phyloP scores from a whole-genome alignment of 64 coral and sea anemone genomes.

The Montipora foliosa region DNA sequence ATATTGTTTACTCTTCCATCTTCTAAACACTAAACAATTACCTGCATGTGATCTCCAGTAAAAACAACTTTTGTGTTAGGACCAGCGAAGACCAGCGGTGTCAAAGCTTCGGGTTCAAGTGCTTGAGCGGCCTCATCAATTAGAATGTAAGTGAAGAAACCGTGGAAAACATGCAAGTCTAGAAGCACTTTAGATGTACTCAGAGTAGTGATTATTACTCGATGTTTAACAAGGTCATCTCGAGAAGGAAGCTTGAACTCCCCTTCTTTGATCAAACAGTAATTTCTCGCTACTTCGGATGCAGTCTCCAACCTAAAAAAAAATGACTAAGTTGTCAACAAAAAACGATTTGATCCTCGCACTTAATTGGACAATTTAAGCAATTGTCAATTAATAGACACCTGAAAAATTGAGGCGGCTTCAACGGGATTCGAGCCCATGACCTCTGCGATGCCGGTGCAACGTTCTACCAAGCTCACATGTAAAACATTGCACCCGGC shows the following conservation, averaged over 20 bases:
- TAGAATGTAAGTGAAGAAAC: constrained; percentile 93
- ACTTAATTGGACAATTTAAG: too few species aligned
- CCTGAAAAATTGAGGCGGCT: too few species aligned
- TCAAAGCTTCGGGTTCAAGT: constrained; percentile 83
- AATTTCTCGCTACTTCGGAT: constrained; percentile 43
- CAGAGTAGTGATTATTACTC: constrained; percentile 81
- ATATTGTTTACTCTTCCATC: not conserved
- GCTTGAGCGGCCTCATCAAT: constrained; percentile 96
- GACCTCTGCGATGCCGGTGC: too few species aligned
- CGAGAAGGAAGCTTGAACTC: too few species aligned
- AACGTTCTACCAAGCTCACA: too few species aligned
- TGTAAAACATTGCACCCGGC: too few species aligned
- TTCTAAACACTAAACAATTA: not conserved
- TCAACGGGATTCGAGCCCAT: too few species aligned
- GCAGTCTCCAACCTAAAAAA: constrained; percentile 39
- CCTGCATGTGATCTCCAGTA: constrained; percentile 98
- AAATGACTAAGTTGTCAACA: too few species aligned
- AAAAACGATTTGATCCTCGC: too few species aligned
- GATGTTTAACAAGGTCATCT: constrained; percentile 56
- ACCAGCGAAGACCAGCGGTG: constrained; percentile 77
- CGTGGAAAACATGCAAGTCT: constrained; percentile 64
- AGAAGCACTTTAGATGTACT: constrained; percentile 79
- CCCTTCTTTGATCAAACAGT: constrained; percentile 23
- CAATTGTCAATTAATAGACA: too few species aligned
- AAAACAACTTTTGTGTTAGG: constrained; percentile 90